phyloP scores from a whole-genome alignment of 35 echinoderm and acorn worm species.

The Heliocidaris erythrogramma region DNA sequence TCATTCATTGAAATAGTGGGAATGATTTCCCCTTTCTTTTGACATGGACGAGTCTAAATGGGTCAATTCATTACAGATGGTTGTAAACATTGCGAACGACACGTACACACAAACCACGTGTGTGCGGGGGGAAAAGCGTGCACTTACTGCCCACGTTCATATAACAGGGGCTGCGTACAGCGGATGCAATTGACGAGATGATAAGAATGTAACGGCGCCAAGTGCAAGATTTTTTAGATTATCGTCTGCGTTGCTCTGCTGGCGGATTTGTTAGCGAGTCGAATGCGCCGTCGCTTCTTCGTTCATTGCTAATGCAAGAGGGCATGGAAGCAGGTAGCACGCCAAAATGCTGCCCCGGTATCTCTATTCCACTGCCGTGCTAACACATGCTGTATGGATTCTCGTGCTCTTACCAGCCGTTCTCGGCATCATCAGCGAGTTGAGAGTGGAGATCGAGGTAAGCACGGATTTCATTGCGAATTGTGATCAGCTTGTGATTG shows the following conservation, averaged over 20 bases:
- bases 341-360: background rate
- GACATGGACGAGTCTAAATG: background rate
- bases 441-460: conserved; percentile 22
- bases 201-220: background rate
- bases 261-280: background rate
- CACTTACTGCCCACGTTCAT: background rate
- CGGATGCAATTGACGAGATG: background rate
- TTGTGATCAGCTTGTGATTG: too few species aligned
- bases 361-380: background rate
- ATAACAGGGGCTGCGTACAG: background rate
- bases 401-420: background rate
- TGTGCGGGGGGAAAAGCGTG: background rate
- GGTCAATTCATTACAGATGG: background rate
- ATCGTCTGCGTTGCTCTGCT: background rate
- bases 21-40: background rate
- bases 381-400: conserved; percentile 23
- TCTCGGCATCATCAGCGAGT: background rate
- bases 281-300: background rate
- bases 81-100: background rate
- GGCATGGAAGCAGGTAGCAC: conserved; percentile 3
- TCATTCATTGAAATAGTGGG: background rate
- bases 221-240: background rate
- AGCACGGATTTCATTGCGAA: background rate
- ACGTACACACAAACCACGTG: background rate
- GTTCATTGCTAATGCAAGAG: background rate